A percentile compares a stretch with the other conserved stretches of the same genome.
phyloP scores from a whole-genome alignment of 2,113 vertebrate genomes.

The Pseudorasbora parva region DNA sequence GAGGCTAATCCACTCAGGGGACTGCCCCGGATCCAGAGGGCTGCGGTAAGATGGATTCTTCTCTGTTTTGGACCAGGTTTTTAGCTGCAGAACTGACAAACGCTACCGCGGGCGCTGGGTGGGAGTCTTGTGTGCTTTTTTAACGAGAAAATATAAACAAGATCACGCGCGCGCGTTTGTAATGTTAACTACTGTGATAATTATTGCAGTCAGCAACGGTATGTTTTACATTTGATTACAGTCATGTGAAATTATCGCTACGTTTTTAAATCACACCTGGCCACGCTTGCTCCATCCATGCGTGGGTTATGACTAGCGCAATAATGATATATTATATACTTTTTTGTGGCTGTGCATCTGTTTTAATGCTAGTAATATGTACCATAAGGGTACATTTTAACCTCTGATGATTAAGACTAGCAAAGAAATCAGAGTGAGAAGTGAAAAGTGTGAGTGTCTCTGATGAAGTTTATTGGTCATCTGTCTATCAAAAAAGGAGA shows the following conservation, averaged over 20 bases:
- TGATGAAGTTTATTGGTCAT: slow-evolving; percentile 38
- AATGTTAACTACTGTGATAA: neutral
- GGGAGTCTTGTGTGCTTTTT: neutral
- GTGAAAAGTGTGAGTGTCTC: slow-evolving; percentile 9
- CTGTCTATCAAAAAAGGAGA: slow-evolving; percentile 11
- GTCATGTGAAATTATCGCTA: neutral
- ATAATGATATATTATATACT: neutral
- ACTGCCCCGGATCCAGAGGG: slow-evolving; percentile 83
- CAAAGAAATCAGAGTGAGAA: neutral
- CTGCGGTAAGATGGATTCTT: slow-evolving; percentile 84
- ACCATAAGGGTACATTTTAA: neutral
- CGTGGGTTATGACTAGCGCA: slow-evolving; percentile 8
- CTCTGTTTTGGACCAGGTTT: slow-evolving; percentile 21
- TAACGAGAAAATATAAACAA: neutral
- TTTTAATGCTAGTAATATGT: neutral
- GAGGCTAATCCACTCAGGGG: slow-evolving; percentile 83
- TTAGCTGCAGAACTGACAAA: slow-evolving; percentile 22
- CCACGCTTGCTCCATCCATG: neutral
- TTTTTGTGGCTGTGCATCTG: neutral
- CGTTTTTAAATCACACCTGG: neutral
- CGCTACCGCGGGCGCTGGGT: neutral
- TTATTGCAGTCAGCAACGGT: neutral
- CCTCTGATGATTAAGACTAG: slow-evolving; percentile 7
- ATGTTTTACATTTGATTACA: neutral
- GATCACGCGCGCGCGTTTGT: neutral